A percentile compares a stretch with the other conserved stretches of the same genome.
These are phyloP conservation scores for Palythoa heliodiscus DNA, from an alignment of 92 coral and sea anemone species.

Conservation along the genomic window DNA sequence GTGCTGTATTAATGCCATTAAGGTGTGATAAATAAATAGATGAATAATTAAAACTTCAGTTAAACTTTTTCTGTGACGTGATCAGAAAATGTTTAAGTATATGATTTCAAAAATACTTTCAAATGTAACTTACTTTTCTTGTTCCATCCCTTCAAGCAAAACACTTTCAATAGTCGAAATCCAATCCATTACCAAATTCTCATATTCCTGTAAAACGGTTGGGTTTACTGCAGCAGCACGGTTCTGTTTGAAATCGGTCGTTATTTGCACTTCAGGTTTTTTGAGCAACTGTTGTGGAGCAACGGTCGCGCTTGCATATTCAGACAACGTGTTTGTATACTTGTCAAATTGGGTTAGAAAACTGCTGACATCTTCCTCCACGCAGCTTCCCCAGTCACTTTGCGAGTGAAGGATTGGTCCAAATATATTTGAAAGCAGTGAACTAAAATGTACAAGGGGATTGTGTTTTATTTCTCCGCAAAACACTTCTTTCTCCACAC, in stretches of 20 bases:
- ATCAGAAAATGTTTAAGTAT: too few species aligned
- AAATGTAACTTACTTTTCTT: conserved; percentile 33
- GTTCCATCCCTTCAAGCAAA: conserved; percentile 88
- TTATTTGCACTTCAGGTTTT: conserved; percentile 92
- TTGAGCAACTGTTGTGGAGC: conserved; percentile 96
- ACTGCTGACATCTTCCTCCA: conserved; percentile 80
- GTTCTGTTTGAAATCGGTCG: conserved; percentile 95
- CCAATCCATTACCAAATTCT: conserved; percentile 91
- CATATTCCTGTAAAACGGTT: conserved; percentile 85
- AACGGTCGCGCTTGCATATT: conserved; percentile 89
- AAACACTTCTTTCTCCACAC: conserved; percentile 97
- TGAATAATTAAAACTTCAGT: background rate
- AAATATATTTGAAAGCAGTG: conserved; percentile 86
- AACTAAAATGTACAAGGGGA: conserved; percentile 88
- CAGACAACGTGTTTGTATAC: conserved; percentile 81
- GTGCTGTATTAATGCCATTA: too few species aligned
- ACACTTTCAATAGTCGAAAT: conserved; percentile 86
- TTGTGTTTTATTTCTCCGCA: conserved; percentile 99
- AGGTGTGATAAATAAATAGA: too few species aligned
- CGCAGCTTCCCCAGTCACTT: conserved; percentile 85
- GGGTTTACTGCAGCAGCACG: conserved; percentile 99
- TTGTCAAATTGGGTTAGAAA: conserved; percentile 93
- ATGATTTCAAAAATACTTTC: background rate
- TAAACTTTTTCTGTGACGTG: background rate
- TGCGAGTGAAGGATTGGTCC: conserved; percentile 93